Evolutionary conservation across 2,797 vertebrate genomes (phyloP), one percentile per base, ranked within the genome.

Genomic region (Xiphorhynchus erythropygius): DNA sequence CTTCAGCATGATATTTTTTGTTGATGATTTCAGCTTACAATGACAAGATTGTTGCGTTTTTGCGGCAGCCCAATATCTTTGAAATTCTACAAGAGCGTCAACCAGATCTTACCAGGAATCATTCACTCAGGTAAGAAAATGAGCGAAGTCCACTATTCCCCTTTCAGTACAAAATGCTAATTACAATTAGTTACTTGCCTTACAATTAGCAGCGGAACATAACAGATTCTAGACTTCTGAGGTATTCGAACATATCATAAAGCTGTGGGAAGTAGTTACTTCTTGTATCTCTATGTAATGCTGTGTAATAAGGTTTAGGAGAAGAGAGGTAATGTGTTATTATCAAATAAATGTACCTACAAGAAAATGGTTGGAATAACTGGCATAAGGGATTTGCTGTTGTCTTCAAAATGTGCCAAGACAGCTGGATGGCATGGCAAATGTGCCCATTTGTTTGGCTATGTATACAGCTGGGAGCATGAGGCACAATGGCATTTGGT

Each of bases 41-140:
- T 94, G 99, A 99, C 97, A 99, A 99, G 98, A 99, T 99, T 76
- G 99, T 99, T 95, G 99, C 99, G 4, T 99, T 99, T 98, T 98
- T 99, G 94, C 98, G 99, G 94, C 99, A 99, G 95, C 99, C 99
- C 84, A 99, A 99, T 97, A 99, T 99, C 96, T 98, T 99, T 62
- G 99, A 99, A 98, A 99, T 99, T 97, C 98, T 99, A 25, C 99
- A 99, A 96, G 99, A 99, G 81, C 98, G 99, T 91, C 99, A 99
- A 25, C 99, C 99, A 30, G 99, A 99, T 96, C 99, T 99, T 11
- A 98, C 98, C 96, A 99, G 99, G 97, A 99, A 99, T 97, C 98
- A 99, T 94, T 98, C 99, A 81, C 99, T 99, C 97, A 99, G 99
- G 99, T 99, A 98, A 67, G 73, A 59, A 88, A 90, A 78, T 56